A percentile compares a stretch with the other conserved stretches of the same genome.
Evolutionary conservation across 2,888 invertebrate species (phyloP).

Genomic region (Schrankia costaestrigalis): DNA sequence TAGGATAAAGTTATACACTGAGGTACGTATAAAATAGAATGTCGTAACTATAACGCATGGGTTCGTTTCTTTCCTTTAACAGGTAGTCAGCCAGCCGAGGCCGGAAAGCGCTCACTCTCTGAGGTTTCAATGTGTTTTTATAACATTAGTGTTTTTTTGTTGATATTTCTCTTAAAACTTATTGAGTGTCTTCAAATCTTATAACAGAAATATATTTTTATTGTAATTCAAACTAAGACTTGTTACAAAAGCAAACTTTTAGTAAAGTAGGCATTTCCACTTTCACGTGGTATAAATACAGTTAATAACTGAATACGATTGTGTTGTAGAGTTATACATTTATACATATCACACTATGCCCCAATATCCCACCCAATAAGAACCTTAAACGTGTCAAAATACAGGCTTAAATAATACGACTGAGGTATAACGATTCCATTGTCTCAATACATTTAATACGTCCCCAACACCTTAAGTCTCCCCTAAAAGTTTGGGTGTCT

Average conservation of each 20-base stretch:
- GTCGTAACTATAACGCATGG: conserved; percentile 32
- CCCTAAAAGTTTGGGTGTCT: conserved; percentile 22
- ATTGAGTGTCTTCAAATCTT: no score
- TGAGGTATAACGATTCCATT: neutral
- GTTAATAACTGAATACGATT: no score
- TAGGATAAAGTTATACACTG: conserved; percentile 12
- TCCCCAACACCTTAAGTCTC: conserved; percentile 14
- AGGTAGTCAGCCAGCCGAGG: conserved; percentile 63
- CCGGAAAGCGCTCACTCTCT: conserved; percentile 60
- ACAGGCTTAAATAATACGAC: no score
- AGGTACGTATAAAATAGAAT: conserved; percentile 11
- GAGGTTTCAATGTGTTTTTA: conserved; percentile 53
- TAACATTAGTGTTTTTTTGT: conserved; percentile 43
- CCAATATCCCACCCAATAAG: no score
- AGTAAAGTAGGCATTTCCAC: no score
- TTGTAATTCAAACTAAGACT: neutral
- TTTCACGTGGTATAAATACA: no score
- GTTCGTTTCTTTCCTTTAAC: conserved; percentile 52
- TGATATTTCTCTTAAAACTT: no score
- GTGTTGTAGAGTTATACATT: no score
- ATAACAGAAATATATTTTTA: no score
- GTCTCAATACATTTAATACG: conserved; percentile 12
- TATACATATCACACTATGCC: no score
- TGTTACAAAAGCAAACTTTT: no score
- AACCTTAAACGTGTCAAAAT: no score